These are phyloP conservation scores for Euura lappo DNA, from an alignment of 1,140 invertebrate species.

Conservation along the genomic window DNA sequence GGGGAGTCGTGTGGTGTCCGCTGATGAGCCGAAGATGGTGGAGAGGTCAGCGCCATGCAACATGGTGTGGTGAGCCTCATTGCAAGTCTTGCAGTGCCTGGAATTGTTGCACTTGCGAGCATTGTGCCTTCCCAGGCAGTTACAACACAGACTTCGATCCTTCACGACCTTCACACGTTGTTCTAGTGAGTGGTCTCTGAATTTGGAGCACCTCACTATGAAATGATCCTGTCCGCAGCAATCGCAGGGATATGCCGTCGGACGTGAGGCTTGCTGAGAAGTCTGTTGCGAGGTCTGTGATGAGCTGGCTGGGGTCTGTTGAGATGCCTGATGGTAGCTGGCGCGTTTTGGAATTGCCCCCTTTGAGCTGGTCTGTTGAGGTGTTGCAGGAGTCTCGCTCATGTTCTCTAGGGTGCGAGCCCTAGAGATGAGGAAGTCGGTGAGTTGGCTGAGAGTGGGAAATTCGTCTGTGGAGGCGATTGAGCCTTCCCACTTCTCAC, in stretches of 20 bases:
- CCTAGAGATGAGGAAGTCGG: neutral
- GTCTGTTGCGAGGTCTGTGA: neutral
- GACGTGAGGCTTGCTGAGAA: neutral
- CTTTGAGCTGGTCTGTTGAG: neutral
- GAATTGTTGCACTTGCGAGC: neutral
- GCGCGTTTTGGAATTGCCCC: neutral
- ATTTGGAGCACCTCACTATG: neutral
- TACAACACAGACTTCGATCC: neutral
- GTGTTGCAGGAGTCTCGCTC: neutral
- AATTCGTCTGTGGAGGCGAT: constrained; percentile 8
- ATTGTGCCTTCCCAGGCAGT: neutral
- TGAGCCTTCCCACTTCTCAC: constrained; percentile 19
- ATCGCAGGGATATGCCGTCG: neutral
- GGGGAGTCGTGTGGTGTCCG: neutral
- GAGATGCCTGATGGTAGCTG: neutral
- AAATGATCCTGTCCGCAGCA: neutral
- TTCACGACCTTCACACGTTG: constrained; percentile 4
- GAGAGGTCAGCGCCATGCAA: constrained; percentile 6
- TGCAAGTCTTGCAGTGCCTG: neutral
- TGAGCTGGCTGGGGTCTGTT: neutral
- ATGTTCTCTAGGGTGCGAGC: constrained; percentile 1
- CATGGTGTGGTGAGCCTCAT: neutral
- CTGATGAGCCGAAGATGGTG: neutral
- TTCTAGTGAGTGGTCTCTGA: neutral
- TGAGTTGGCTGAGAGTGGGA: constrained; percentile 9